Evolutionary conservation across 1,140 invertebrate species (phyloP).

Genomic region (Littorina saxatilis): DNA sequence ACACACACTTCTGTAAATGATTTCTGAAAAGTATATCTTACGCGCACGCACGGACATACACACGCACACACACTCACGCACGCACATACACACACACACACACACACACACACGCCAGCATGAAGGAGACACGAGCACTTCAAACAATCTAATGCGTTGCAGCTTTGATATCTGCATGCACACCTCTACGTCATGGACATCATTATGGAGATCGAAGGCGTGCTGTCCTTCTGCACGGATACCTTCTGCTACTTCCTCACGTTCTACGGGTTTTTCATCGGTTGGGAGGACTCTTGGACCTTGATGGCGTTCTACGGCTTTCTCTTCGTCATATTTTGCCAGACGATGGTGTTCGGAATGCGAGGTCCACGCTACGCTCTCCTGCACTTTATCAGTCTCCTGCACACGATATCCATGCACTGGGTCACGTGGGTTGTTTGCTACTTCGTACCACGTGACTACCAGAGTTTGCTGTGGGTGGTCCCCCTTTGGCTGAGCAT

Average conservation of each 20-base stretch:
- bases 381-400: not conserved
- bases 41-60: too few species aligned
- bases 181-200: slow-evolving; percentile 11
- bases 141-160: too few species aligned
- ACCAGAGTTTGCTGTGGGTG: slow-evolving; percentile 28
- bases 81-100: too few species aligned
- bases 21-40: too few species aligned
- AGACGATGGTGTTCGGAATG: not conserved
- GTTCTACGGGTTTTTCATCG: slow-evolving; percentile 24
- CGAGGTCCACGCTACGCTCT: not conserved
- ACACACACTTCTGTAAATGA: too few species aligned
- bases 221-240: slow-evolving; percentile 25
- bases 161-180: too few species aligned
- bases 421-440: slow-evolving; percentile 26
- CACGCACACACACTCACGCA: too few species aligned
- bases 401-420: not conserved
- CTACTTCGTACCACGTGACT: slow-evolving; percentile 13
- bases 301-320: not conserved
- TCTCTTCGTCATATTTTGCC: not conserved
- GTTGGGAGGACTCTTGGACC: slow-evolving; percentile 24
- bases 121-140: too few species aligned
- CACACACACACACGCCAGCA: too few species aligned
- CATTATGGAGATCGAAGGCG: slow-evolving; percentile 18
- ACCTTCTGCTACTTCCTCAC: slow-evolving; percentile 35
- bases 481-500: slow-evolving; percentile 19